Conservation (phyloP, 2,797 vertebrate species). For the Holocentrus rufus region DNA sequence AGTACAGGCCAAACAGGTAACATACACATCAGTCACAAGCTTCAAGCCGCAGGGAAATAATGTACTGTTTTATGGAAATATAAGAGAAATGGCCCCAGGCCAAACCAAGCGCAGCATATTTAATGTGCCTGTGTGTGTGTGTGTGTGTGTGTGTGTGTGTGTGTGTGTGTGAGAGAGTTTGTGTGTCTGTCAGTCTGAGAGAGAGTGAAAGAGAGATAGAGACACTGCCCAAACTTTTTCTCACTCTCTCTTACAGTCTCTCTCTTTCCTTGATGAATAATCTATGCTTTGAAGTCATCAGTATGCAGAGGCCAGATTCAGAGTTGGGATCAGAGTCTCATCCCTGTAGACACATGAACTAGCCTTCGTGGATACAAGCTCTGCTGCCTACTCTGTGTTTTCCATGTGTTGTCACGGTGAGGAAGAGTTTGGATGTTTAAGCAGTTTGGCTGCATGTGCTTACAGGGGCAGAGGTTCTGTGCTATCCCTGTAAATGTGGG, state of each 20-base stretch:
- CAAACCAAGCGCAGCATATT: conserved; percentile 80
- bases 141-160: conserved; percentile 24
- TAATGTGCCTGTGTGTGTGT: conserved; percentile 56
- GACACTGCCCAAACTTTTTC: conserved; percentile 51
- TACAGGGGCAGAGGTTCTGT: conserved; percentile 27
- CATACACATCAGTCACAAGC: conserved; percentile 71
- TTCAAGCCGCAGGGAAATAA: conserved; percentile 68
- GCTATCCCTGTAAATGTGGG: background rate
- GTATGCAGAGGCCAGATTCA: conserved; percentile 76
- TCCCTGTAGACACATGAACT: conserved; percentile 65
- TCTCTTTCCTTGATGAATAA: conserved; percentile 78
- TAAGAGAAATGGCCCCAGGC: conserved; percentile 77
- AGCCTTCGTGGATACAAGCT: conserved; percentile 51
- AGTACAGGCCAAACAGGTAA: conserved; percentile 67
- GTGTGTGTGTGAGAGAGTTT: conserved; percentile 23
- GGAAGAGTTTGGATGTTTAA: conserved; percentile 63
- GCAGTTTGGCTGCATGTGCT: conserved; percentile 39
- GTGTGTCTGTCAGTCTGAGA: conserved; percentile 34
- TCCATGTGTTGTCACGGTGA: conserved; percentile 41
- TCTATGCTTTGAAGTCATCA: conserved; percentile 79
- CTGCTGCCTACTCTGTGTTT: conserved; percentile 36
- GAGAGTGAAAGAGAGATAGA: conserved; percentile 34
- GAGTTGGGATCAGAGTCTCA: conserved; percentile 69
- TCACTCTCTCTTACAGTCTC: conserved; percentile 38
- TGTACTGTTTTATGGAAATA: conserved; percentile 77